Evolutionary conservation across 1,140 invertebrate species (phyloP), one percentile per base, ranked within the genome.

Genomic region (Tetramorium alpestre): DNA sequence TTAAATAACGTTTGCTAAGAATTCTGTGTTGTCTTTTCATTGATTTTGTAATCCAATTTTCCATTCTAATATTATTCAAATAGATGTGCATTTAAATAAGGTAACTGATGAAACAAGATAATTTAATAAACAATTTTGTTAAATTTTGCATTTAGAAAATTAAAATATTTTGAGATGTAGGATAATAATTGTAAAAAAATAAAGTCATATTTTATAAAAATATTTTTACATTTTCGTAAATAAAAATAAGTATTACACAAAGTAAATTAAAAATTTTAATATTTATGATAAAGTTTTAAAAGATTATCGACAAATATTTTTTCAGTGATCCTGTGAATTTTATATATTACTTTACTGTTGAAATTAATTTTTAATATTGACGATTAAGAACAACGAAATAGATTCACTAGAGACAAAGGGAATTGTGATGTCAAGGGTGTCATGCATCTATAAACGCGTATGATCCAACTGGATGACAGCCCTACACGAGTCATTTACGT

Each of bases 1-100:
- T 91, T 88, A 89, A 89, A 78, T 58, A 81, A 87, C 54, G 78
- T 91, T 91, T 88, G 64, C 56, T 88, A 80, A 86, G 60, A 88
- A 49, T 33, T 84, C 18, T 38, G 4, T 60, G 22, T 73, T 25
- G 38, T 72, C 58, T 62, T 7, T 49, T 73, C 16, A 28, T 25
- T 49, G 22, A 69, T 69, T 18, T 73, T 18, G 18, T 51, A 18
- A 18, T 16, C 54, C 7, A 11, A 44, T 47, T 58, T 47, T 75
- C 41, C 56, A 49, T 60, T 44, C 41, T 1, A 22, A 60, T 60
- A 60, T 25, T 22, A 16, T 82, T 25, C 10, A 38, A 44, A 22
- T 13, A 7, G 16, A 16, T n/a, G 6, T 8, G 7, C 10, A 22
- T 38, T 64, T 38, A 78, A 8, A 8, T 49, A 28, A n/a, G 5